These are phyloP conservation scores for Pterobdella sp. DNA, from an alignment of 2,888 invertebrate genomes.

Conservation along the genomic window DNA sequence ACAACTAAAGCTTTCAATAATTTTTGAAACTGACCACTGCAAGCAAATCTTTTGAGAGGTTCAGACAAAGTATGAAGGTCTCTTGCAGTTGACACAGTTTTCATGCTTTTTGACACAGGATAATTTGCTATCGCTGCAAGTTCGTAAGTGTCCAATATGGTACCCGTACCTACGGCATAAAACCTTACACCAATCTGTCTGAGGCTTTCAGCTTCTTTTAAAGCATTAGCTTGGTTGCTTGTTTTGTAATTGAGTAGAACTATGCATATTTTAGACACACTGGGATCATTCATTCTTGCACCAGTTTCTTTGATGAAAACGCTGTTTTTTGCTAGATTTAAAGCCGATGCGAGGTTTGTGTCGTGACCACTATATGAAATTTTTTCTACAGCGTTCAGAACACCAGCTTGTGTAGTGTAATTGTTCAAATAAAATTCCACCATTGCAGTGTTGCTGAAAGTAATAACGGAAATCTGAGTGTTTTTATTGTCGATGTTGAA, in stretches of 20 bases:
- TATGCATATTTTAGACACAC: slow-evolving; percentile 15
- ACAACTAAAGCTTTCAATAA: background rate
- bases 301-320: slow-evolving; percentile 23
- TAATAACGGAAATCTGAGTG: slow-evolving; percentile 25
- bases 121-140: slow-evolving; percentile 33
- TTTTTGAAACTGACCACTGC: slow-evolving; percentile 33
- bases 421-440: slow-evolving; percentile 25
- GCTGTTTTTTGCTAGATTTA: slow-evolving; percentile 12
- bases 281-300: slow-evolving; percentile 1
- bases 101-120: slow-evolving; percentile 31
- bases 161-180: slow-evolving; percentile 34
- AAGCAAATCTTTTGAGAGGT: slow-evolving; percentile 23
- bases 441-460: slow-evolving; percentile 21
- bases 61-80: slow-evolving; percentile 25
- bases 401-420: slow-evolving; percentile 11
- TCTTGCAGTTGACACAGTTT: slow-evolving; percentile 28
- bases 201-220: slow-evolving; percentile 26
- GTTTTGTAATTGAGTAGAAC: slow-evolving; percentile 17
- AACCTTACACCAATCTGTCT: slow-evolving; percentile 29
- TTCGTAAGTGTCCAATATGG: slow-evolving; percentile 31
- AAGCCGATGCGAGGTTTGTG: slow-evolving; percentile 24
- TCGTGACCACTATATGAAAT: slow-evolving; percentile 11
- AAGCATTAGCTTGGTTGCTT: background rate
- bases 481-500: slow-evolving; percentile 21
- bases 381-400: slow-evolving; percentile 5